Base-by-base conservation (phyloP, 1,140 invertebrate species). In the Zophobas atratus region DNA sequence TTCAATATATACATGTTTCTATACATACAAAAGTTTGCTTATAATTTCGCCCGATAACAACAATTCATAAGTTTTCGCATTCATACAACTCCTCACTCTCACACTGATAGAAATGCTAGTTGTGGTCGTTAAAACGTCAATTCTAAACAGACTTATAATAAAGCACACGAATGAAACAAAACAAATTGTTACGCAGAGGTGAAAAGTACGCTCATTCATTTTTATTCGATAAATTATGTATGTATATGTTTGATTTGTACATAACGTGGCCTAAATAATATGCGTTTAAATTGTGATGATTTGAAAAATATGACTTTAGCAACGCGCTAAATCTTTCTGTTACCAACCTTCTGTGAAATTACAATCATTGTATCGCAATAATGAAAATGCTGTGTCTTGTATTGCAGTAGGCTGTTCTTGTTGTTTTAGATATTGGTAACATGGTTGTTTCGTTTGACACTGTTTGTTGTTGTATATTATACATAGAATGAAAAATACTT, bases 351-450 rank as follows among this genome's bases (percentile, higher is more conserved):
- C 84, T 84, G 84, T 84, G 84, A 84, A 84, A 84, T 84, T 83
- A 84, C 84, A 84, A 84, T 84, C 84, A 84, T 83, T 84, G 80
- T 84, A 84, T 81, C 81, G 84, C 84, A 84, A 84, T 84, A 84
- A 84, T 83, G 81, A 83, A 84, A 82, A 83, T 81, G 82, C 82
- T 84, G 84, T 84, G 84, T 84, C 82, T 84, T 84, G 84, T 83
- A 84, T 84, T 84, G 84, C 82, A 76, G 83, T 84, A 83, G 82
- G 79, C 77, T 81, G 79, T 82, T 81, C 81, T 82, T 70, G 81
- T 83, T 82, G 81, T 83, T 81, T 81, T 56, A 77, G 75, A 46
- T 70, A 75, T 78, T 77, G 6, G 56, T 80, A 76, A 56, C 35
- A 72, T 53, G 70, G 60, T 77, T 70, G 55, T 76, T 70, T 60